These are phyloP conservation scores for Mirza zaza DNA, from an alignment of 2,113 vertebrate species.

Conservation along the genomic window DNA sequence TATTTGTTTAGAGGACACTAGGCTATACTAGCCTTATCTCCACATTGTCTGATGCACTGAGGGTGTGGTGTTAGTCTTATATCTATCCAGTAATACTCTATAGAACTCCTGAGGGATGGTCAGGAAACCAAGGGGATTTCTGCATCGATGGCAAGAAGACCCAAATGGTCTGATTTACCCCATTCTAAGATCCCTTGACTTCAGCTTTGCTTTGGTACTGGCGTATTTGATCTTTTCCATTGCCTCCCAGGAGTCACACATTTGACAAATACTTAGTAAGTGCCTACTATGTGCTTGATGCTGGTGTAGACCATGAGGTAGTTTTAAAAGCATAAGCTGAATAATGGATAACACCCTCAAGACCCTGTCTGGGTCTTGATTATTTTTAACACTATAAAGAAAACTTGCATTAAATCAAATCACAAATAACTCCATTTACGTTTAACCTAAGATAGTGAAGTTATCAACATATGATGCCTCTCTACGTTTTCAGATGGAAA, in stretches of 20 bases:
- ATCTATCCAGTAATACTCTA: neutral
- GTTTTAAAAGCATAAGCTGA: neutral
- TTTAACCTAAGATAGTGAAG: constrained; percentile 57
- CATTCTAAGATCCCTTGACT: accelerated
- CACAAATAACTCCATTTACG: neutral
- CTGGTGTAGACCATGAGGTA: too few relatives aligned
- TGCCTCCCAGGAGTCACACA: too few relatives aligned
- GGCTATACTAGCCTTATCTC: neutral
- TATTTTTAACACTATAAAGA: constrained; percentile 21
- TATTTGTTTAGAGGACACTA: neutral
- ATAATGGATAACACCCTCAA: neutral
- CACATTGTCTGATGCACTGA: neutral
- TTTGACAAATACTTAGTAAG: neutral
- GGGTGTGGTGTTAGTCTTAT: neutral
- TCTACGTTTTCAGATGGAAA: constrained; percentile 73
- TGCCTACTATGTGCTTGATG: neutral
- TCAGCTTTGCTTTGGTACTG: neutral
- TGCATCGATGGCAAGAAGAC: neutral
- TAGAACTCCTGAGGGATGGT: neutral
- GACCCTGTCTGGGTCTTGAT: neutral
- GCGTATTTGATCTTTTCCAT: neutral
- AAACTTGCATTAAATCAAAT: constrained; percentile 24
- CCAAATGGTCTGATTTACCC: too few relatives aligned
- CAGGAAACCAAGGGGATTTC: neutral
- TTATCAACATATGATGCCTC: constrained; percentile 63